Base-by-base conservation (phyloP, 2,113 vertebrate genomes). In the Saccopteryx bilineata region DNA sequence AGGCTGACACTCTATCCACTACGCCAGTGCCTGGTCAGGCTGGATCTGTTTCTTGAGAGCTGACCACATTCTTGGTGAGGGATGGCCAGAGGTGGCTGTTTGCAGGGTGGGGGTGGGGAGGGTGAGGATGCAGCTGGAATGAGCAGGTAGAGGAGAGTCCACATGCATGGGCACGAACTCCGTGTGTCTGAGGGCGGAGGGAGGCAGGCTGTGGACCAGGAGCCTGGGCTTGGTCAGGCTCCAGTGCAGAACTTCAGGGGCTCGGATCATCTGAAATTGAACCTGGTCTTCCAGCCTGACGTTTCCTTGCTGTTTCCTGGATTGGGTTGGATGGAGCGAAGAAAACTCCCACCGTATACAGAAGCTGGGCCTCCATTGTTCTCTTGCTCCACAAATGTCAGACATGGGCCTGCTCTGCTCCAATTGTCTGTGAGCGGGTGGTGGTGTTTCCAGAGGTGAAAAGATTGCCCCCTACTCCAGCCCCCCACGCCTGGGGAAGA, bases 101-200 rank as follows among this genome's bases (percentile, higher is more conserved):
- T 80, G 56, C 72, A 46, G 75, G 33, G 17, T 5, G 24, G 9
- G 26, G 19, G 31, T 1, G 72, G 60, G 54, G 15, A 18, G 54
- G 46, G 80, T 17, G 26, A 68, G 31, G 52, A 28, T 33, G 50
- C 33, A 66, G n/a, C 68, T 88, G 58, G 46, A 48, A 48, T 24
- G 26, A 5, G 13, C 26, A 21, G 54, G 8, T 5, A 46, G 58
- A 56, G 21, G 24, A 76, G 28, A 28, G 23, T 52, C 56, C 24
- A 17, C 13, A 12, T 12, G 14, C 9, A 0, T 2, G 13, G 54
- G 5, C 28, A 3, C 9, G 17, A 17, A 17, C 69, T 21, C n/a
- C 6, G 17, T 0, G 0, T 11, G 5, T 21, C 21, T 19, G 48
- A 24, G n/a, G 54, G 54, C 46, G 46, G n/a, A 19, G 19, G 48